Evolutionary conservation across 53 echinoderm and acorn worm genomes (phyloP).

Genomic region (Echinarachnius parma): DNA sequence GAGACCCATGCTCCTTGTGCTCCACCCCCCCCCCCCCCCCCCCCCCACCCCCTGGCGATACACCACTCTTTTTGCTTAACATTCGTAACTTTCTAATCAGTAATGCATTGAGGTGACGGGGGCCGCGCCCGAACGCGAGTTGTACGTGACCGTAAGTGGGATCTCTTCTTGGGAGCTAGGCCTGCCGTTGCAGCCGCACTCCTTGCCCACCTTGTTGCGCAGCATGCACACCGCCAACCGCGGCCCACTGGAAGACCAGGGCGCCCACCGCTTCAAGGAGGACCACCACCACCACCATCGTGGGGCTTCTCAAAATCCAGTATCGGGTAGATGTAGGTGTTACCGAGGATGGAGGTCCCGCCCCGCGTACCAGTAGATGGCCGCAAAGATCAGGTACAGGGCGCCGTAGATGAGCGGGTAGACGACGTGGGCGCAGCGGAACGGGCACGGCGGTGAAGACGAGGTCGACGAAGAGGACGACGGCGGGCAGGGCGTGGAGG

Average conservation of each 20-base stretch:
- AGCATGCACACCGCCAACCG: not conserved
- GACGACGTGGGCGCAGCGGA: conserved; percentile 60
- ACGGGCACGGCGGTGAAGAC: conserved; percentile 40
- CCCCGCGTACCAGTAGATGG: conserved; percentile 62
- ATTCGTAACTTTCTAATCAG: too few relatives aligned
- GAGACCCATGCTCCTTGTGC: too few relatives aligned
- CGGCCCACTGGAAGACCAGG: not conserved
- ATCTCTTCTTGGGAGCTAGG: not conserved
- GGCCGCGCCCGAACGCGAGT: too few relatives aligned
- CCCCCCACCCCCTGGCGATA: too few relatives aligned
- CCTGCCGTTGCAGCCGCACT: conserved; percentile 1
- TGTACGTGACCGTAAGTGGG: conserved; percentile 14
- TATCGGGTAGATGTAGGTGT: conserved; percentile 30
- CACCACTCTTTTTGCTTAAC: too few relatives aligned
- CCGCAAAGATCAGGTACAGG: conserved; percentile 48
- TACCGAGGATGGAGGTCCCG: conserved; percentile 11
- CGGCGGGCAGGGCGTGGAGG: conserved; percentile 20
- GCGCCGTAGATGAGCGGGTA: conserved; percentile 57
- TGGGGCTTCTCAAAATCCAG: conserved; percentile 13
- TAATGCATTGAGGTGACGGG: too few relatives aligned
- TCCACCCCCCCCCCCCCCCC: too few relatives aligned
- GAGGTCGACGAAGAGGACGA: conserved; percentile 25
- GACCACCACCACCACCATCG: not conserved
- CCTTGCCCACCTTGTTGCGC: conserved; percentile 6
- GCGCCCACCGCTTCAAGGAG: conserved; percentile 11